Evolutionary conservation across 2,888 invertebrate species (phyloP), one percentile per base, ranked within the genome.

Genomic region (Leuctra nigra): DNA sequence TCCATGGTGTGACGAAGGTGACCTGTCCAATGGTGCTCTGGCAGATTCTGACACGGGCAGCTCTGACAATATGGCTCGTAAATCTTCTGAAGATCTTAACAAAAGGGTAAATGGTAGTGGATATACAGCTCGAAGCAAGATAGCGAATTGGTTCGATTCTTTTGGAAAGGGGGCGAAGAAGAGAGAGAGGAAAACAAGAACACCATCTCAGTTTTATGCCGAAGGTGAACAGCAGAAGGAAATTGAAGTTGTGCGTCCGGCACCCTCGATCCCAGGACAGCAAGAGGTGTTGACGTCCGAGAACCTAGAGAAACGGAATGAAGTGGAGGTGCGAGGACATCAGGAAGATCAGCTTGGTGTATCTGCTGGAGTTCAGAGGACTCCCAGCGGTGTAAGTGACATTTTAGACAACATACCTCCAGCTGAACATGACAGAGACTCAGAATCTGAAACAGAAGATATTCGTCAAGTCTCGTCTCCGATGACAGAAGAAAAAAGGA

Each of bases 121-220:
- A n/a, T n/a, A n/a, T n/a, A 58, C 63, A 41, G 60, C 63, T 41
- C 58, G 63, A 23, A 61, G 61, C 52, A 65, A 62, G 35, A 57
- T 66, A 20, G 55, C 61, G 39, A 57, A 60, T 35, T 61, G 68
- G 62, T 67, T 67, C 53, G 63, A 65, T 18, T 68, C 68, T 2
- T 68, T 70, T 61, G 68, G 69, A n/a, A 69, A 68, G 63, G 66
- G 66, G 2, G 55, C 54, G 38, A 63, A 61, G 58, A 61, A 62
- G 18, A 14, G 46, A 4, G 52, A 62, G 52, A 62, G 56, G 54
- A 55, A 61, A 41, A 64, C 63, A 41, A 13, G 13, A 29, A 53
- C 39, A 56, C 20, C 53, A 13, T 62, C 63, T 53, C 61, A 62
- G 24, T 65, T 67, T 60, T 64, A 66, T 44, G 22, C 9, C 23